Evolutionary conservation across 2,797 vertebrate species (phyloP), one percentile per base, ranked within the genome.

Genomic region (Epinephelus awoara): DNA sequence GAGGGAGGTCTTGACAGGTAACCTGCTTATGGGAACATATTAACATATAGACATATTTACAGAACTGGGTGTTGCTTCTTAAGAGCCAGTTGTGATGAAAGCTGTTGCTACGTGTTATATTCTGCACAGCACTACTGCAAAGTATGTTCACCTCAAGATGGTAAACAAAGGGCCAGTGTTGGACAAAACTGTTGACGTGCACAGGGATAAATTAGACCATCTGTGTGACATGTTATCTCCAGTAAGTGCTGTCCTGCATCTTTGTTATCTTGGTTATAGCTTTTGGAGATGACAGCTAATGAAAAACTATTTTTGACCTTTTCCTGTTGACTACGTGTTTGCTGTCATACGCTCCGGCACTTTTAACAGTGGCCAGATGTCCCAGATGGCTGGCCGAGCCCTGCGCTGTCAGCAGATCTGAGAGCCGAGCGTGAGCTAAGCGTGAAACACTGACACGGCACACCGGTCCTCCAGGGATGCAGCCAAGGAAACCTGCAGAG

Each of bases 371-470:
- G 80, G 49, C 84, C 88, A 90, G 88, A 90, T 90, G 88, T 90
- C 89, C 81, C 91, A 82, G 82, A 77, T 82, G 85, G 56, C 40
- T 19, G 65, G 47, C 27, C 12, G 12, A 34, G 58, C 67, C 59
- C 78, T 82, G 86, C 72, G 27, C 80, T 52, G 88, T 94, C 92
- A 92, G 90, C 91, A 92, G 76, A 86, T 92, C 84, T 85, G 83
- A 6, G 56, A 66, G 67, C 67, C 2, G 58, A 71, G 78, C 5
- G 40, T 59, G 85, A 86, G 78, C 75, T 71, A 59, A 61, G 72
- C 77, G 44, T 78, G 75, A 92, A 90, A 72, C 87, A 80, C 75
- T 69, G 86, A 89, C 85, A 67, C 69, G 21, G 68, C 73, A 85
- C 80, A 75, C 29, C 63, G 8, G 78, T 49, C 75, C 91, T 85